These are phyloP conservation scores for Heliconius cydno DNA, from an alignment of 2,888 invertebrate species.

Conservation along the genomic window DNA sequence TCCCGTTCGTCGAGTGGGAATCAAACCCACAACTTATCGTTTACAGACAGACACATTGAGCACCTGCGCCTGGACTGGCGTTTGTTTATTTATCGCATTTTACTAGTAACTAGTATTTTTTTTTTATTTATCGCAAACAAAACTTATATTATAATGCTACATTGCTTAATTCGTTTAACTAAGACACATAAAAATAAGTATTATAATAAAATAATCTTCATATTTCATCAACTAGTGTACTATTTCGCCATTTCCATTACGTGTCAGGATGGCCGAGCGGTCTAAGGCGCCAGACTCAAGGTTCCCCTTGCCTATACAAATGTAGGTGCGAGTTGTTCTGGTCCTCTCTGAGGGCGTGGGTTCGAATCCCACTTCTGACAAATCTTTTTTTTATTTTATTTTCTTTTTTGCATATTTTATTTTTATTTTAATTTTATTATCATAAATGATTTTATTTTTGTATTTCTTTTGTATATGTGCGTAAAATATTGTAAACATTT, in stretches of 20 bases:
- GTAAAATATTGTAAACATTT: neutral
- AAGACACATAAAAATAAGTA: neutral
- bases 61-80: no score
- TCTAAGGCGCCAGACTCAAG: constrained; percentile 91
- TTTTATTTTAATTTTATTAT: constrained; percentile 7
- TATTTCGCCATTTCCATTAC: constrained; percentile 39
- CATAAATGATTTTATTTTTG: neutral
- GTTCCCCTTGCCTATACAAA: constrained; percentile 79
- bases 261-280: constrained; percentile 94
- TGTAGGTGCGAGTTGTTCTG: constrained; percentile 86
- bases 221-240: neutral
- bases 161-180: neutral
- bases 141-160: neutral
- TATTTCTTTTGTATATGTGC: neutral
- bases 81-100: no score
- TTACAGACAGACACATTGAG: no score
- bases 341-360: constrained; percentile 92
- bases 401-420: constrained; percentile 10
- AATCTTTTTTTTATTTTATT: constrained; percentile 62
- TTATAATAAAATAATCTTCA: neutral
- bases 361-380: constrained; percentile 93
- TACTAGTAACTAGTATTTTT: no score
- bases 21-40: no score
- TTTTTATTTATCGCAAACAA: no score
- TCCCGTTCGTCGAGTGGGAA: no score